These are phyloP conservation scores for Melipona bicolor DNA, from an alignment of 2,888 invertebrate genomes.

Conservation along the genomic window DNA sequence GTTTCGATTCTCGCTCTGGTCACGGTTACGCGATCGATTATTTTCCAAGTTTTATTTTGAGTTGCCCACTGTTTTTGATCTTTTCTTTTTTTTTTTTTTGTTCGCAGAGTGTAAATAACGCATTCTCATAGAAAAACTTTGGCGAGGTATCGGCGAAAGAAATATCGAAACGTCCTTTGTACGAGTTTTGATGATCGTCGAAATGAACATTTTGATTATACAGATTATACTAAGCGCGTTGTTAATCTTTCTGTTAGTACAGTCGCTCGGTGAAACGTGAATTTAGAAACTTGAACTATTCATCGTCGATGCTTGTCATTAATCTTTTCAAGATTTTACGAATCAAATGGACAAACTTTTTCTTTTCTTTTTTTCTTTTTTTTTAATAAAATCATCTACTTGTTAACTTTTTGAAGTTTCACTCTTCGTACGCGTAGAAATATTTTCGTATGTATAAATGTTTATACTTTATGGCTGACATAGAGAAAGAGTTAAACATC, in stretches of 20 bases:
- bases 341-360: too few species aligned
- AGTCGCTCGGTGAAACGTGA: background rate
- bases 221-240: too few species aligned
- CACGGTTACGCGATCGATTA: background rate
- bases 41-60: background rate
- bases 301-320: background rate
- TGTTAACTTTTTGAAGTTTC: too few species aligned
- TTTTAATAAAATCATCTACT: background rate
- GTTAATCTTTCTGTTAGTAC: background rate
- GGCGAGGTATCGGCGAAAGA: background rate
- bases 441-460: background rate
- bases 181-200: background rate
- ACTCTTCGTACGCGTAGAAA: background rate
- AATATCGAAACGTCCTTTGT: background rate
- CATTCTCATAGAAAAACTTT: background rate
- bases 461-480: background rate
- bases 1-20: constrained; percentile 36
- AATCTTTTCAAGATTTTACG: too few species aligned
- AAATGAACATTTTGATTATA: background rate
- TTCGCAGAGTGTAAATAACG: background rate
- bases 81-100: too few species aligned
- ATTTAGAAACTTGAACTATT: background rate
- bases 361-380: background rate
- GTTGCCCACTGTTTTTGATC: constrained; percentile 22
- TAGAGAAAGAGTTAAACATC: background rate